Percentiles rank a stretch among this genome's conserved stretches.
These are phyloP conservation scores for Timema podura DNA, from an alignment of 2,888 invertebrate species.

Conservation along the genomic window DNA sequence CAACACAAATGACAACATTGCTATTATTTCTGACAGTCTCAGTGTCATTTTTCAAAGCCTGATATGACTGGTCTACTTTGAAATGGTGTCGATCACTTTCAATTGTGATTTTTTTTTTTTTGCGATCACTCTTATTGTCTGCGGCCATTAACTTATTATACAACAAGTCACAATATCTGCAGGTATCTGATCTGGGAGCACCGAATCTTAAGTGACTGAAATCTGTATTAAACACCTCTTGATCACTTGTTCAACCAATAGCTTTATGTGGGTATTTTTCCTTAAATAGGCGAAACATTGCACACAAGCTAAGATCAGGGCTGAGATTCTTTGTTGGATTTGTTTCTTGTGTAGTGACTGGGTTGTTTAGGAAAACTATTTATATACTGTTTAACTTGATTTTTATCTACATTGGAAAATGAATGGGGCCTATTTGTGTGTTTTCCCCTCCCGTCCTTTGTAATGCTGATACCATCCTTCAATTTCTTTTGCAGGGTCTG, in stretches of 20 bases:
- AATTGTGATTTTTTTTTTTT: neutral
- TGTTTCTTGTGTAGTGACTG: neutral
- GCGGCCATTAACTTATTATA: conserved; percentile 4
- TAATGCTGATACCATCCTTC: neutral
- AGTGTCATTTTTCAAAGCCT: neutral
- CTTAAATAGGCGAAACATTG: conserved; percentile 12
- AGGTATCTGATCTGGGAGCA: conserved; percentile 10
- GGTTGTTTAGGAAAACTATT: conserved; percentile 4
- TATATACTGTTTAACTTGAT: neutral
- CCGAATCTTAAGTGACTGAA: conserved; percentile 13
- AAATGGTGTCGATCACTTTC: conserved; percentile 12
- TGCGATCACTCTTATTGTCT: conserved; percentile 1
- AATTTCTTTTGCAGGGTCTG: neutral
- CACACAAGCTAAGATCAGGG: neutral
- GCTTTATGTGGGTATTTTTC: conserved; percentile 9
- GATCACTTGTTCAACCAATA: neutral
- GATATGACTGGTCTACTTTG: conserved; percentile 14
- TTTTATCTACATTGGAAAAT: neutral
- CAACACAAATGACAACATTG: conserved; percentile 6
- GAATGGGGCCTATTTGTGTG: neutral
- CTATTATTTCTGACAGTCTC: conserved; percentile 3
- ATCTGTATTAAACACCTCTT: conserved; percentile 15
- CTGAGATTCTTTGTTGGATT: neutral
- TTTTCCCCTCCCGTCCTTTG: neutral
- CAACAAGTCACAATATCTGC: conserved; percentile 13